Evolutionary conservation across 2,888 invertebrate genomes (phyloP).

Genomic region (Nymphalis c-album): DNA sequence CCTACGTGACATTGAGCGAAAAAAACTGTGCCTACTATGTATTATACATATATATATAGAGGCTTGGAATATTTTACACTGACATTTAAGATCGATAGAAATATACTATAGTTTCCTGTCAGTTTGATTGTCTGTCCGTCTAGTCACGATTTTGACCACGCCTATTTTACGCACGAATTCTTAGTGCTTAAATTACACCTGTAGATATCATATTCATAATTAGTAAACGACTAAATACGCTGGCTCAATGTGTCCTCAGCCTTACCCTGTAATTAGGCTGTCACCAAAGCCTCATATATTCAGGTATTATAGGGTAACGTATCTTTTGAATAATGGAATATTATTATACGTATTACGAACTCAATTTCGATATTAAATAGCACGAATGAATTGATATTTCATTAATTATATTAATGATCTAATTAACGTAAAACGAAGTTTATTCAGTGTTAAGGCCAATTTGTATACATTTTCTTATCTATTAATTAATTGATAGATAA

Average conservation of each 20-base stretch:
- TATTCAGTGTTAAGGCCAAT: neutral
- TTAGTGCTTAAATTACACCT: too few relatives aligned
- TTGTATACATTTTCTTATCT: neutral
- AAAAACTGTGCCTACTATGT: too few relatives aligned
- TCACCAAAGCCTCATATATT: neutral
- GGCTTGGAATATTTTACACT: too few relatives aligned
- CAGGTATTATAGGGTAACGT: neutral
- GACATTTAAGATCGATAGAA: too few relatives aligned
- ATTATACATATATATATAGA: too few relatives aligned
- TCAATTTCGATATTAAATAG: neutral
- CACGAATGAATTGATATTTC: neutral
- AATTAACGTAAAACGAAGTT: neutral
- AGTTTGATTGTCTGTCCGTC: too few relatives aligned
- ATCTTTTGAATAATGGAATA: slow-evolving; percentile 10
- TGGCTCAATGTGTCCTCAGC: neutral
- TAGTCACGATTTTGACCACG: too few relatives aligned
- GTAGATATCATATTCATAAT: too few relatives aligned
- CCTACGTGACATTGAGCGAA: neutral
- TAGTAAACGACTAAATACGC: neutral
- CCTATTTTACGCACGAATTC: too few relatives aligned
- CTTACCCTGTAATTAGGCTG: neutral
- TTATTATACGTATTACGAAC: neutral
- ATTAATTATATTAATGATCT: neutral
- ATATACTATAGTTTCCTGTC: too few relatives aligned
- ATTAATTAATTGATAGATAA: too few relatives aligned